Evolutionary conservation across 2,888 invertebrate species (phyloP), one percentile per base, ranked within the genome.

Genomic region (Dexiosoma caninum): DNA sequence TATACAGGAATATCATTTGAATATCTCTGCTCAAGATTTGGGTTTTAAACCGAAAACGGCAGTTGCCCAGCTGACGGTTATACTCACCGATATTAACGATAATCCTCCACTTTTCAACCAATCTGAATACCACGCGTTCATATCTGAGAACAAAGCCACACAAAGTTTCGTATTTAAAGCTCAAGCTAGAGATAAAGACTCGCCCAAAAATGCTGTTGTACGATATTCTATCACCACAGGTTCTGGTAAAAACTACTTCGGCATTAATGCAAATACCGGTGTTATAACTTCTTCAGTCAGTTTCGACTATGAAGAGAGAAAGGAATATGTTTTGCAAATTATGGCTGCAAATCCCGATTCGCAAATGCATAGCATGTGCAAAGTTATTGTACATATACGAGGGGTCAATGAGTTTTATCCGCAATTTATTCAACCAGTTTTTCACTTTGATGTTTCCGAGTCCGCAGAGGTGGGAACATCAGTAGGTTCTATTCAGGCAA

Each of bases 371-470:
- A 95, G 94, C 30, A 93, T 93, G 12, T 94, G 96, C 0, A 93
- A 93, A 84, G 92, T 97, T 0, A 88, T 92, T 4, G 93, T 97
- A 1, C 93, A 95, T 85, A 93, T 97, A 32, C 95, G 95, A 0
- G 96, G 97, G 0, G 94, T 95, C 0, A 97, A 97, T 88, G 97
- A 97, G 89, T 97, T 93, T 86, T 97, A 94, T 88, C 97, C 97
- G 0, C 94, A 94, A 86, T 97, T 97, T 87, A 92, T 95, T 69
- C 96, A 97, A 88, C 95, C 96, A 0, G 96, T 96, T 1, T 97
- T 97, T 89, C 96, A 96, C 88, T 96, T 97, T 87, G 96, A 97
- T 86, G 96, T 98, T 0, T 97, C 97, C 19, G 98, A 98, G 91
- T 96, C 97, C 30, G 96, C 97, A 0, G 94, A 94, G 84, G 93